A percentile compares a stretch with the other conserved stretches of the same genome.
Evolutionary conservation across 2,797 vertebrate genomes (phyloP).

Genomic region (Poecilia picta): DNA sequence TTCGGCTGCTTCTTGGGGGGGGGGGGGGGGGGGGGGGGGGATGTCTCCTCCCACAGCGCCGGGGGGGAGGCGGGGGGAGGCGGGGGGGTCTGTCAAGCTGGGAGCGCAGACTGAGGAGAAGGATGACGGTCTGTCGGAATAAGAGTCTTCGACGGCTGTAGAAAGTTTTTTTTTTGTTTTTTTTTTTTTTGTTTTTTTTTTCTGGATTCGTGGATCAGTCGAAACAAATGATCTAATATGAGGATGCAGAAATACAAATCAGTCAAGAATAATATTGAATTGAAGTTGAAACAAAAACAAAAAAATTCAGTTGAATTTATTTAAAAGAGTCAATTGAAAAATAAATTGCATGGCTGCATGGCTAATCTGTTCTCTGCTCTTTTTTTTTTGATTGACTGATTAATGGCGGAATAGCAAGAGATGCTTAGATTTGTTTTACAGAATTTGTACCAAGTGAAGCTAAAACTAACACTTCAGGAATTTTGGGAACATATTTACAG

Average conservation of each 20-base stretch:
- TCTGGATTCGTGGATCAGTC: neutral
- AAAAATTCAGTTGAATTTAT: neutral
- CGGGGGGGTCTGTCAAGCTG: neutral
- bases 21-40: too few relatives aligned
- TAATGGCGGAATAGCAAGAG: too few relatives aligned
- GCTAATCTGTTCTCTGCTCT: too few relatives aligned
- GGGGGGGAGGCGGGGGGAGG: neutral
- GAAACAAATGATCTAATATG: neutral
- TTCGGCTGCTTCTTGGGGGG: slow-evolving; percentile 4
- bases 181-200: too few relatives aligned
- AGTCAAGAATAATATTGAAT: neutral
- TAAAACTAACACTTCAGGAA: too few relatives aligned
- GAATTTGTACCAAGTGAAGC: too few relatives aligned
- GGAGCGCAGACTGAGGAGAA: neutral
- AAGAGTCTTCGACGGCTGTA: slow-evolving; percentile 23
- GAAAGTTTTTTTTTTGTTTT: too few relatives aligned
- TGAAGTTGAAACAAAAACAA: neutral
- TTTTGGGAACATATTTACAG: too few relatives aligned
- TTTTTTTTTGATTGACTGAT: too few relatives aligned
- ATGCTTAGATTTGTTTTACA: too few relatives aligned
- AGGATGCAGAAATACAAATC: neutral
- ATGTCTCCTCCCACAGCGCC: slow-evolving; percentile 50
- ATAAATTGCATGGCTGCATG: too few relatives aligned
- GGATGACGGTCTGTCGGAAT: slow-evolving; percentile 24
- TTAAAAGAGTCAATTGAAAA: too few relatives aligned